These are phyloP conservation scores for Pluvianellus socialis DNA, from an alignment of 2,113 vertebrate genomes.

Conservation along the genomic window DNA sequence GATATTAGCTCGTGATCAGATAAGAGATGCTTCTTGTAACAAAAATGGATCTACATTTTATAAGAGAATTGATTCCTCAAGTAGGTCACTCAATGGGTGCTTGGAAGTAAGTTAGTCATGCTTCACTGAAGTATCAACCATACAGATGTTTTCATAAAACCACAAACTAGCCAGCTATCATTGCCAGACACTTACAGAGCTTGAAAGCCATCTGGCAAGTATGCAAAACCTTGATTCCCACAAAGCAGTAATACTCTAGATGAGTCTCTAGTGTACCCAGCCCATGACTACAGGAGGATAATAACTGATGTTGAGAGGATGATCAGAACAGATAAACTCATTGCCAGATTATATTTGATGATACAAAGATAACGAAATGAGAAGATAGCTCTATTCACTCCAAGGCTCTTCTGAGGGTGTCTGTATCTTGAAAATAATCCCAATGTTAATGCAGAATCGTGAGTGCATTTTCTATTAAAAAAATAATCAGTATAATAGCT, in stretches of 20 bases:
- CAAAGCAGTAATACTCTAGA: neutral
- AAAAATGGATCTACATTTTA: neutral
- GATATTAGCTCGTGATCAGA: neutral
- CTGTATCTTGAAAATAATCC: conserved; percentile 45
- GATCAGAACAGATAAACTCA: neutral
- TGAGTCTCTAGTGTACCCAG: neutral
- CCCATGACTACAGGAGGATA: neutral
- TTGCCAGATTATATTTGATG: neutral
- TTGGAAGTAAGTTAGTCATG: neutral
- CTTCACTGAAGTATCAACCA: neutral
- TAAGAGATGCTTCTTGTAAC: neutral
- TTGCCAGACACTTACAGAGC: neutral
- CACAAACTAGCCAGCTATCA: neutral
- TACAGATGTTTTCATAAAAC: neutral
- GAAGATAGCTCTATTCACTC: neutral
- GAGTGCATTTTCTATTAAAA: conserved; percentile 10
- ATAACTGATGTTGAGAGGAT: neutral
- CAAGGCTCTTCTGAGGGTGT: conserved; percentile 4
- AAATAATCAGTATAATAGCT: conserved; percentile 57
- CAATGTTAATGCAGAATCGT: conserved; percentile 21
- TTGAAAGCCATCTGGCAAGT: neutral
- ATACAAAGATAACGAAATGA: neutral
- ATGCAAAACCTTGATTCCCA: neutral
- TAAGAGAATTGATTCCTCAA: neutral
- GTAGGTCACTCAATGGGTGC: neutral